phyloP scores from a whole-genome alignment of 2,113 vertebrate species.

The Setophaga kirtlandii region DNA sequence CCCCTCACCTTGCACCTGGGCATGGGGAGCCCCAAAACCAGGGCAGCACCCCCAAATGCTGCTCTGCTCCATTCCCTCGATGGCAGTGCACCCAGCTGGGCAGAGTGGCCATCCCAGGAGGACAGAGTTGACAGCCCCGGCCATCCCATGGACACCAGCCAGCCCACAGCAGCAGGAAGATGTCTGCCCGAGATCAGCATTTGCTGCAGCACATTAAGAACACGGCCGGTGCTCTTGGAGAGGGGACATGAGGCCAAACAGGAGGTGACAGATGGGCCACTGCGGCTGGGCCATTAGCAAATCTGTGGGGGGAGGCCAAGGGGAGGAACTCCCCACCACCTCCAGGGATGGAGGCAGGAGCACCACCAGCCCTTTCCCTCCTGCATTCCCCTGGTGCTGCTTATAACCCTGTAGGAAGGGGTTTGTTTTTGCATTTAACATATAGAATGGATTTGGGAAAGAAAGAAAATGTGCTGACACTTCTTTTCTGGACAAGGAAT shows the following conservation, averaged over 20 bases:
- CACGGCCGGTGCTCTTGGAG: rapidly evolving
- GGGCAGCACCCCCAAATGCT: neutral
- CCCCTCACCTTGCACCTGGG: neutral
- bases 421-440: neutral
- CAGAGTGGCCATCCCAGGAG: neutral
- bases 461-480: neutral
- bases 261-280: slow-evolving; percentile 41
- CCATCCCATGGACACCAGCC: neutral
- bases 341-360: neutral
- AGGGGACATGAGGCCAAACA: neutral
- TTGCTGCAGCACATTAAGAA: neutral
- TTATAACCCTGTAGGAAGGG: rapidly evolving
- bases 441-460: neutral
- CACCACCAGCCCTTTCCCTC: neutral
- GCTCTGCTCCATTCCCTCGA: neutral
- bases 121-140: rapidly evolving
- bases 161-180: neutral
- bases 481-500: neutral
- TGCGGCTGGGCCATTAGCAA: neutral
- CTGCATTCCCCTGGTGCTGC: neutral
- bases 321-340: neutral
- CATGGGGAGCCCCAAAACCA: rapidly evolving
- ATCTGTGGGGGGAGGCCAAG: neutral
- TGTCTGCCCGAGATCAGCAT: neutral
- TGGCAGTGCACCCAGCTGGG: neutral